phyloP scores from a whole-genome alignment of 2,888 invertebrate species.

The Yponomeuta sedellus region DNA sequence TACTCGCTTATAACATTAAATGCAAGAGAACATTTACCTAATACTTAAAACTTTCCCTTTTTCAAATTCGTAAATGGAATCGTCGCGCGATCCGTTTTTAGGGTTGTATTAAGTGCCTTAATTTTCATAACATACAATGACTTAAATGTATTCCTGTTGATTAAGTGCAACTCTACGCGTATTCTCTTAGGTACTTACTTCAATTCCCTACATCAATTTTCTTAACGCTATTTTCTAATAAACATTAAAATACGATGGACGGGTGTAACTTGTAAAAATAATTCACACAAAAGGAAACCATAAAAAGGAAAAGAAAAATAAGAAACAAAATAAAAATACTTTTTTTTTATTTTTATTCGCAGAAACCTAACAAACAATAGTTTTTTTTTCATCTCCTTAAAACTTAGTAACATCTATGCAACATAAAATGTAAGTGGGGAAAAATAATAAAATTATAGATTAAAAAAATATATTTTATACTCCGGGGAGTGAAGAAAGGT shows the following conservation, averaged over 20 bases:
- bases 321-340: constrained; percentile 47
- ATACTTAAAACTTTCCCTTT: constrained; percentile 40
- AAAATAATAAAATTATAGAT: constrained; percentile 65
- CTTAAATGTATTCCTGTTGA: constrained; percentile 56
- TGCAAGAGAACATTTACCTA: constrained; percentile 46
- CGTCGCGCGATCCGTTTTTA: constrained; percentile 33
- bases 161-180: constrained; percentile 54
- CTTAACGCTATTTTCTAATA: constrained; percentile 51
- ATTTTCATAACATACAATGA: constrained; percentile 61
- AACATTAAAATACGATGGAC: constrained; percentile 73
- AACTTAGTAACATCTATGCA: constrained; percentile 78
- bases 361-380: constrained; percentile 78
- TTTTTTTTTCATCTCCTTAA: constrained; percentile 71
- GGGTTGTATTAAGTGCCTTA: constrained; percentile 56
- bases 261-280: constrained; percentile 72
- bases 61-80: constrained; percentile 60
- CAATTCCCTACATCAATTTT: constrained; percentile 69
- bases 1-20: constrained; percentile 40
- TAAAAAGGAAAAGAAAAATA: constrained; percentile 43
- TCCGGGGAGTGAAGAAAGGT: constrained; percentile 72
- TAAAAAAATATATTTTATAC: constrained; percentile 65
- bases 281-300: constrained; percentile 36
- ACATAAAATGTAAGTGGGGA: constrained; percentile 75
- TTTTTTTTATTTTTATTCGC: constrained; percentile 76
- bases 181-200: constrained; percentile 36